Base-by-base conservation (phyloP, 2,797 vertebrate genomes). In the Coilia nasus region DNA sequence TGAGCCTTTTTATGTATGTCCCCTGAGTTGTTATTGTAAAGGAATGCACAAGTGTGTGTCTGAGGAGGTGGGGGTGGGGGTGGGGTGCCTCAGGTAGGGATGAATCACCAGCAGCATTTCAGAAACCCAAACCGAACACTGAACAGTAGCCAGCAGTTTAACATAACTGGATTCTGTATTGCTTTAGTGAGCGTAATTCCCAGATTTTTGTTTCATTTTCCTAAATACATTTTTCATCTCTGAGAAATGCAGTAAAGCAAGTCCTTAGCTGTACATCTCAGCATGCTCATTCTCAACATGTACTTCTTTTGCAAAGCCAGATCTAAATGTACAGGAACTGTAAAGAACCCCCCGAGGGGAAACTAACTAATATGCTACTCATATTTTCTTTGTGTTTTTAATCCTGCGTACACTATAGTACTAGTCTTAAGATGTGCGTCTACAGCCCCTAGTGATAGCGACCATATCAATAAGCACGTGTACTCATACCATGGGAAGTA, bases 181-280 rank as follows among this genome's bases (percentile, higher is more conserved):
- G 14, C 28, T 75, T 71, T 41, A 28, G 28, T 35, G 14, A 17
- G 31, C 28, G 35, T 75, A 75, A 75, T 31, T 75, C 67, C 67
- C 67, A 75, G 28, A 41, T 75, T 75, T 71, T 41, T 15, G 12
- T 75, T 75, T 19, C 31, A 35, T 75, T 41, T 75, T 25, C 64
- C 31, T 31, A 71, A 71, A 71, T 71, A 75, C 28, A 75, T 75
- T 75, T 75, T 15, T 75, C 35, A 75, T 75, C 67, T 75, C 67
- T 75, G 28, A 75, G 6, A 28, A 35, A 75, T 75, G 67, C 28
- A 15, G 28, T 35, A 75, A 41, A 75, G 28, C 28, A 19, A 35
- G 67, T 41, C 31, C 67, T 75, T 31, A 75, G 31, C 28, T 35
- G 28, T 28, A 28, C 62, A 14, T 15, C 31, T 75, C 57, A 25